phyloP scores from a whole-genome alignment of 2,113 vertebrate species.

The Calyptomena viridis region DNA sequence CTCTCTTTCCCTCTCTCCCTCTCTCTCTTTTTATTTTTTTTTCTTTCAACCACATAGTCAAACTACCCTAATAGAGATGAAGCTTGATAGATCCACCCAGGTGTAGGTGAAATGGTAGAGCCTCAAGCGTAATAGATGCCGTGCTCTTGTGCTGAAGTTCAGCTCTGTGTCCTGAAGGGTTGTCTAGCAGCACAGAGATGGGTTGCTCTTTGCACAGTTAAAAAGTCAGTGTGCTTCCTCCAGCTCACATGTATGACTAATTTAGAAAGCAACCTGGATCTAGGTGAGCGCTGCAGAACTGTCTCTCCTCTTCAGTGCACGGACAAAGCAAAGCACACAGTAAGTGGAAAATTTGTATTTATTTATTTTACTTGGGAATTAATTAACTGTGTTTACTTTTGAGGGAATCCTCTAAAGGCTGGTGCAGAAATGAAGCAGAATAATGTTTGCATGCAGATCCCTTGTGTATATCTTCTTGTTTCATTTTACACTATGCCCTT shows the following conservation, averaged over 20 bases:
- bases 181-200: slow-evolving; percentile 56
- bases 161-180: slow-evolving; percentile 59
- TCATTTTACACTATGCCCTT: slow-evolving; percentile 40
- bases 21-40: not conserved
- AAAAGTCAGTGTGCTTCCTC: slow-evolving; percentile 57
- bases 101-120: slow-evolving; percentile 79
- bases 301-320: slow-evolving; percentile 27
- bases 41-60: slow-evolving; percentile 64
- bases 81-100: slow-evolving; percentile 80
- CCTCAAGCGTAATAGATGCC: slow-evolving; percentile 68
- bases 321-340: slow-evolving; percentile 67
- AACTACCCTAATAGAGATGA: slow-evolving; percentile 73
- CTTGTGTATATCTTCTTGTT: slow-evolving; percentile 49
- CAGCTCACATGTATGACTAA: slow-evolving; percentile 57
- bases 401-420: slow-evolving; percentile 67
- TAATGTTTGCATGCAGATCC: slow-evolving; percentile 52
- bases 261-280: slow-evolving; percentile 71
- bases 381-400: slow-evolving; percentile 72
- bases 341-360: slow-evolving; percentile 70
- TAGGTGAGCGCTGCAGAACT: slow-evolving; percentile 55
- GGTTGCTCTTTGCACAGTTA: slow-evolving; percentile 58
- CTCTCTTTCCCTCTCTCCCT: not conserved
- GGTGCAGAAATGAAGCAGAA: slow-evolving; percentile 57
- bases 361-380: slow-evolving; percentile 69
- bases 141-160: slow-evolving; percentile 73